Conservation (phyloP, 1,140 invertebrate genomes). For the Papilio polytes region DNA sequence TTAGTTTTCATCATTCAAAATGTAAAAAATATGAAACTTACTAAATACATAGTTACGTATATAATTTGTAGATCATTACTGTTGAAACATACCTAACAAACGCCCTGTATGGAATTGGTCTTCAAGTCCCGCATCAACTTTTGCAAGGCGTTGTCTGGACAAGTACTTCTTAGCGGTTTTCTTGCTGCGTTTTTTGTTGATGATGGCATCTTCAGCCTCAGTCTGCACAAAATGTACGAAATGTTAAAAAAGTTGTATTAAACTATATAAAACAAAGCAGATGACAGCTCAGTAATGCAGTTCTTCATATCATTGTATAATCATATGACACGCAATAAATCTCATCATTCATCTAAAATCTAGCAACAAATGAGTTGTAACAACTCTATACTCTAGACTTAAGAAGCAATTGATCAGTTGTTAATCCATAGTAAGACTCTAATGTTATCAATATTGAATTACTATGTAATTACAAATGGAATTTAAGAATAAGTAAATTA, state of each 20-base stretch:
- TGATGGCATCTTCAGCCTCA: conserved; percentile 96
- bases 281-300: conserved; percentile 44
- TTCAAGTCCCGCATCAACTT: conserved; percentile 96
- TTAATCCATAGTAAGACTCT: no score
- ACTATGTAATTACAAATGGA: no score
- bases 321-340: conserved; percentile 76
- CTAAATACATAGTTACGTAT: no score
- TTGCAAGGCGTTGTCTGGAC: conserved; percentile 94
- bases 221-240: conserved; percentile 84
- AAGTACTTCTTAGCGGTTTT: conserved; percentile 97
- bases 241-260: background rate
- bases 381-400: no score
- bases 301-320: conserved; percentile 47
- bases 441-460: no score
- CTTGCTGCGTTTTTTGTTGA: conserved; percentile 97
- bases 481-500: no score
- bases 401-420: no score
- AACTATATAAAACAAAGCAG: background rate
- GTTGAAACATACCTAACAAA: conserved; percentile 89
- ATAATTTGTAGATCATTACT: background rate
- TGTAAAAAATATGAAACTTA: background rate
- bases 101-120: conserved; percentile 98
- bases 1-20: conserved; percentile 73
- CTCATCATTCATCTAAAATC: conserved; percentile 48
- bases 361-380: no score